Base-by-base conservation (phyloP, 2,113 vertebrate genomes). In the Ceratotherium simum region DNA sequence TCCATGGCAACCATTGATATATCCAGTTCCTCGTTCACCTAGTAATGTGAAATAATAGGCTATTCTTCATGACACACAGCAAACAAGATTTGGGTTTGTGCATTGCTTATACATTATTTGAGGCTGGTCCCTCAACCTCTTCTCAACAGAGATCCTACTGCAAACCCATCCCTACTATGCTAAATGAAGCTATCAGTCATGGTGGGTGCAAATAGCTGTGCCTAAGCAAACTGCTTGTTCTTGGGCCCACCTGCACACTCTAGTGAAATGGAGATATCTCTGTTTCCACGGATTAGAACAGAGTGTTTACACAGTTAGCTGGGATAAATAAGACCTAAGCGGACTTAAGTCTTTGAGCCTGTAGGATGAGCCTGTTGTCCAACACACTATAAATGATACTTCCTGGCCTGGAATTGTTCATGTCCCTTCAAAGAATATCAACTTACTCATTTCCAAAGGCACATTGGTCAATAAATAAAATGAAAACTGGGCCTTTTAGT, bases 1-100 rank as follows among this genome's bases (percentile, higher is more conserved):
- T 96, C 96, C 95, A 96, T 97, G 95, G 93, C 91, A 98, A 96
- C 91, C 46, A 4, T 48, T 1, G 7, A 65, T 84, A 78, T 46
- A 96, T 84, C 78, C 11, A 92, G 65, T 88, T 94, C 82, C 23
- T 93, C 51, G 83, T 31, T 97, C 78, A 93, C 73, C 67, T 97
- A 95, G 90, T 79, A 79, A 97, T 46, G 2, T 48, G 51, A 96
- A 96, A 83, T 95, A 95, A 80, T 54, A 87, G 72, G 64, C 79
- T 91, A 23, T 70, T 88, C 73, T 86, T 81, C 84, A 31, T 46
- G 83, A 92, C 62, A 70, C 25, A 64, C 31, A 93, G 85, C 33
- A 69, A 75, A 91, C 73, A 93, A 91, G 75, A 78, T 67, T 60
- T 91, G 8, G 20, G 75, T 95, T 95, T 97, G 60, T 54, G 27